Evolutionary conservation across 2,888 invertebrate species (phyloP), one percentile per base, ranked within the genome.

Genomic region (Limnephilus lunatus): DNA sequence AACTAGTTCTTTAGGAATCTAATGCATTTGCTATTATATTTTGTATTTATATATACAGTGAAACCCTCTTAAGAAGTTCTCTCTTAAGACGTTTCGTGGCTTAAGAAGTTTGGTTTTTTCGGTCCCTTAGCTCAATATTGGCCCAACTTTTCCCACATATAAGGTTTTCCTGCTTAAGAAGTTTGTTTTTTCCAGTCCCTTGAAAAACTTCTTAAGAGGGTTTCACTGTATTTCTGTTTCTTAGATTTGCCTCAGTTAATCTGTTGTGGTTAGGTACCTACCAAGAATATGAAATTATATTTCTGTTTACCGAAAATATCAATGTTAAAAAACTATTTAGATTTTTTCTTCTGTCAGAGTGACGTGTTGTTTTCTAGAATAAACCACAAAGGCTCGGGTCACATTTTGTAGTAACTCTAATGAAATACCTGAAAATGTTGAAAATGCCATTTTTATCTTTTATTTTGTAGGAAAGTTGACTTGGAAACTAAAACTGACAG

Each of bases 401-500:
- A n/a, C n/a, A 25, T 1, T 68, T 68, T 68, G 25, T 25, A 68
- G 25, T 2, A 68, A n/a, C 0, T 25, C 68, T 68, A 68, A 68
- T 68, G 25, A 25, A 68, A 68, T n/a, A 68, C n/a, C 68, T 68
- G 68, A 68, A 19, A 68, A 68, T 25, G 25, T 19, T 19, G 25
- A 68, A 68, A 68, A 68, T 68, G 53, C 25, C 19, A 25, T 68
- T 85, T 85, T 85, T 35, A 19, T 35, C 30, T 85, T 39, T 88
- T 92, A 89, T 89, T 82, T 88, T 91, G 35, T 92, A 96, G 96
- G 92, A 96, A 96, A 94, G 95, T 97, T 93, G 97, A 97, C 93
- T 95, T 97, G 94, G 96, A 96, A 94, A 97, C 97, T 91, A 97
- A 97, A 94, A 95, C 96, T 44, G 97, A 97, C 90, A 97, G 97